A percentile compares a stretch with the other conserved stretches of the same genome.
Conservation (phyloP, 2,113 vertebrate species). For the Upupa epops region DNA sequence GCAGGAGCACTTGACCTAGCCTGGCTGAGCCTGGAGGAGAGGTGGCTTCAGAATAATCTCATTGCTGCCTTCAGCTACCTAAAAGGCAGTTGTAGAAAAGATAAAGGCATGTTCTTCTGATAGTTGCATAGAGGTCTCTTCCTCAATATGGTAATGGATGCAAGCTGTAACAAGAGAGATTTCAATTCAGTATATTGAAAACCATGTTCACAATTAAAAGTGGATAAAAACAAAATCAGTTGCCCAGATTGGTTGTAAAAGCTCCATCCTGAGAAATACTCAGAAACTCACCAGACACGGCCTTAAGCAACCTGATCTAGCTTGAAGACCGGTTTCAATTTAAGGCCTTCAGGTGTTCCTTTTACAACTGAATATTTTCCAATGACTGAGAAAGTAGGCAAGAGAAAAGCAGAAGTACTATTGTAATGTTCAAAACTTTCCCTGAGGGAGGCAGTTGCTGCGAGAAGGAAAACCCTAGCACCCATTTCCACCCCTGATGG, state of each 20-base stretch:
- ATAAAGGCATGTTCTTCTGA: neutral
- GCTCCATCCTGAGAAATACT: neutral
- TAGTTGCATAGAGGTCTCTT: neutral
- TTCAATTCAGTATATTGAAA: neutral
- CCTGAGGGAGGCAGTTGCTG: neutral
- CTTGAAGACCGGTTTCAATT: neutral
- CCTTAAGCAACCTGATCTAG: neutral
- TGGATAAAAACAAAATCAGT: neutral
- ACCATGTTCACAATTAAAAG: neutral
- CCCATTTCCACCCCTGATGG: neutral
- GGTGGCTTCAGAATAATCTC: neutral
- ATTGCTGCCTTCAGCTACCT: neutral
- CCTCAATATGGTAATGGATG: neutral
- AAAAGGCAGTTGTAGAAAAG: neutral
- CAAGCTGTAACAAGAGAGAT: neutral
- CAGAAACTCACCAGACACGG: neutral
- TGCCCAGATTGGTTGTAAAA: neutral
- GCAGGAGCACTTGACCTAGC: neutral
- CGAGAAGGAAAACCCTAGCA: neutral
- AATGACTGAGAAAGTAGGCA: neutral
- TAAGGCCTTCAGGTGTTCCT: neutral
- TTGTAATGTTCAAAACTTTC: neutral
- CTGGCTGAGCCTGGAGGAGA: neutral
- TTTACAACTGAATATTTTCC: neutral
- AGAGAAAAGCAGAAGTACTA: neutral